These are phyloP conservation scores for Falco punctatus DNA, from an alignment of 2,113 vertebrate species.

Conservation along the genomic window DNA sequence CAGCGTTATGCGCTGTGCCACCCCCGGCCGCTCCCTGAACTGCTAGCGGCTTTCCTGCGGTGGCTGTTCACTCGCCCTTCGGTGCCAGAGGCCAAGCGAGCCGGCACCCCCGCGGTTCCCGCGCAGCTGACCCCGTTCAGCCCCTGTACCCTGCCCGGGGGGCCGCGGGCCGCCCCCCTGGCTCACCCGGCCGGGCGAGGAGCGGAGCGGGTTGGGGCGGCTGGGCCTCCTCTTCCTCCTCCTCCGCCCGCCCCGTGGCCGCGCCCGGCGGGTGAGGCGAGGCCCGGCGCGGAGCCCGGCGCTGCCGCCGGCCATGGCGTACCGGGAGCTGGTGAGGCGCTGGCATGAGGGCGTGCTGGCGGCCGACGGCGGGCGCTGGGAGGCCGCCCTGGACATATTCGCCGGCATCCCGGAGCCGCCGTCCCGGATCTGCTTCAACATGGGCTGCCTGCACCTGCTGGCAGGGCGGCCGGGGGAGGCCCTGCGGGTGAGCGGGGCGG, in stretches of 20 bases:
- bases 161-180: no score
- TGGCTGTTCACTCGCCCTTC: no score
- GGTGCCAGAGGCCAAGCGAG: no score
- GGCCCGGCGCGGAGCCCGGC: neutral
- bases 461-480: conserved; percentile 78
- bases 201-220: neutral
- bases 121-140: no score
- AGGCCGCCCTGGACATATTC: conserved; percentile 74
- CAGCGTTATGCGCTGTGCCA: no score
- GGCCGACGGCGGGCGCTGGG: conserved; percentile 79
- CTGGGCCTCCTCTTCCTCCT: neutral
- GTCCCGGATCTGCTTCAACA: conserved; percentile 81
- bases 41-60: no score
- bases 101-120: no score
- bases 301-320: conserved; percentile 74
- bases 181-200: neutral
- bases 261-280: neutral
- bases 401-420: conserved; percentile 75
- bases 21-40: no score
- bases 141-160: no score
- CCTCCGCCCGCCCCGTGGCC: neutral
- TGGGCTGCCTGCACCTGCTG: conserved; percentile 79
- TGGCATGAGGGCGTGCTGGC: conserved; percentile 83
- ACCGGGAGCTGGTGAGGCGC: conserved; percentile 80
- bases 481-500: conserved; percentile 70